These are phyloP conservation scores for Aquatica leii DNA, from an alignment of 2,888 invertebrate species.

Conservation along the genomic window DNA sequence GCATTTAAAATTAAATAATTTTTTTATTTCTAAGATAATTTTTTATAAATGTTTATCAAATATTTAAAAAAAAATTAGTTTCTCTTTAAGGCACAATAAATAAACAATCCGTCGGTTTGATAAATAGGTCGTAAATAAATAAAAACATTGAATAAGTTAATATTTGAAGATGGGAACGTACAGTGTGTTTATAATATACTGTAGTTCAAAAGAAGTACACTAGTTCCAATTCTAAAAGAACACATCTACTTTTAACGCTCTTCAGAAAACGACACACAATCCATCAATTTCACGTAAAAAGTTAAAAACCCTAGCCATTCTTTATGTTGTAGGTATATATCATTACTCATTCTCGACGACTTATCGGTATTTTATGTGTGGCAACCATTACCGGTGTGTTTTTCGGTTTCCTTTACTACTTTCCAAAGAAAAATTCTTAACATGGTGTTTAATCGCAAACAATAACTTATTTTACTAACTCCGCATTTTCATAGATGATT, in stretches of 20 bases:
- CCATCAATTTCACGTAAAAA: conserved; percentile 48
- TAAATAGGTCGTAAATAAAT: too few species aligned
- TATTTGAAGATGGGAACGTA: not conserved
- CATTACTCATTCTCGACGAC: conserved; percentile 46
- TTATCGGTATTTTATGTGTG: conserved; percentile 45
- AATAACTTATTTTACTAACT: not conserved
- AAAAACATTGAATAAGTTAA: too few species aligned
- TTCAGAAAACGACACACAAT: conserved; percentile 43
- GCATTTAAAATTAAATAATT: too few species aligned
- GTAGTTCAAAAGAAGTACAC: conserved; percentile 11
- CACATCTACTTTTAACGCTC: conserved; percentile 35
- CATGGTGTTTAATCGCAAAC: conserved; percentile 21
- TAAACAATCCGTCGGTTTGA: too few species aligned
- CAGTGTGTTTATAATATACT: not conserved
- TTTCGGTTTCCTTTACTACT: conserved; percentile 35
- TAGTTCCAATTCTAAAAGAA: conserved; percentile 28
- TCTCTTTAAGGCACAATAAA: too few species aligned
- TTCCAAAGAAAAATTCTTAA: not conserved
- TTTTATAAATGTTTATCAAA: too few species aligned
- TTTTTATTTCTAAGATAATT: too few species aligned
- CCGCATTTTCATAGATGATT: too few species aligned
- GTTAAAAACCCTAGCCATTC: conserved; percentile 43
- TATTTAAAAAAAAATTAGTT: too few species aligned
- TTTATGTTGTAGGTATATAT: conserved; percentile 42
- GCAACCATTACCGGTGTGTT: conserved; percentile 35